Base-by-base conservation (phyloP, 2,888 invertebrate species). In the Reticulitermes lucifugus region DNA sequence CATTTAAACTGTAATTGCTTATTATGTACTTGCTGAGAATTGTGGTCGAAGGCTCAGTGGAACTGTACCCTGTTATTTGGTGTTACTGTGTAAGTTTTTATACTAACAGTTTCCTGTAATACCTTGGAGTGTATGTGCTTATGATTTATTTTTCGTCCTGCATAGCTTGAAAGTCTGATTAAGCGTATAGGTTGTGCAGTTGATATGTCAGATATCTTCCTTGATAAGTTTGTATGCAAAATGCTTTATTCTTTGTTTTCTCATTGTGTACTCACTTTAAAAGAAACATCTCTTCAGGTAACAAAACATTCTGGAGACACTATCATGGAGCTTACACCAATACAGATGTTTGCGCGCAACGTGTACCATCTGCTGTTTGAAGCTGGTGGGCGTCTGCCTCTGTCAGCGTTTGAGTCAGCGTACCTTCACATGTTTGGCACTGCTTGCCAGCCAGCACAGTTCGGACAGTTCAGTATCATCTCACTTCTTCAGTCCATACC, bases 271-370 rank as follows among this genome's bases (percentile, higher is more conserved):
- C 22, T 21, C 9, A 65, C 29, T 55, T 55, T 55, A 55, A 55
- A 25, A 55, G 4, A 55, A 55, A 55, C 18, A 5, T 25, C 12
- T 85, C 87, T 82, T 14, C 88, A 91, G 90, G 89, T 91, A 84
- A 88, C 88, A 79, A 88, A 86, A 29, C 86, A 88, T 70, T 89
- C 89, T 41, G 89, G 88, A 4, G 90, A 90, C 43, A 88, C 88
- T 25, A 89, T 88, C 14, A 89, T 92, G 43, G 80, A 90, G 84
- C 88, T 93, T 22, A 91, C 90, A 12, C 90, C 91, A 0, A 86
- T 92, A 51, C 92, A 93, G 88, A 89, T 91, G 83, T 92, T 94
- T 87, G 93, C 93, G 3, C 91, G 92, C 71, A 92, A 93, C 88
- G 89, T 93, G 41, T 91, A 93, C 86, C 89, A 91, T 14, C 90